Conservation (phyloP, 2,113 vertebrate species). For the Saccopteryx bilineata region DNA sequence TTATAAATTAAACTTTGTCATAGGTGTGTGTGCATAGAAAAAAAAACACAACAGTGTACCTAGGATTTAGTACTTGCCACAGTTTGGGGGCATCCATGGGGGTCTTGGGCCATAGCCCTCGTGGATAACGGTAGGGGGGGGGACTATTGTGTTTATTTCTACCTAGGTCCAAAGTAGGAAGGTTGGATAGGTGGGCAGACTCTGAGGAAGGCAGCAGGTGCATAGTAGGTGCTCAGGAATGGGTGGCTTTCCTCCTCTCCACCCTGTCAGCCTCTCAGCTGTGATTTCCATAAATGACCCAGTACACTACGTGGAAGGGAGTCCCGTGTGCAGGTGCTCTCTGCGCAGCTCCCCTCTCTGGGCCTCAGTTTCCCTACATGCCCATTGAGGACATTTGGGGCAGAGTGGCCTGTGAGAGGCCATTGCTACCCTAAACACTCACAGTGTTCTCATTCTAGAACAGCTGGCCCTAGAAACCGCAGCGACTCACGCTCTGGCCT, state of each 20-base stretch:
- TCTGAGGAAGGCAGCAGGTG: too few relatives aligned
- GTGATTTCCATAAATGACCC: too few relatives aligned
- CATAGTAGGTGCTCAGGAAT: not conserved
- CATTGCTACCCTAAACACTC: not conserved
- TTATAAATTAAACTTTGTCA: not conserved
- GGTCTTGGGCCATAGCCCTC: not conserved
- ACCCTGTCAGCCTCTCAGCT: not conserved
- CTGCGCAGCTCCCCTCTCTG: not conserved
- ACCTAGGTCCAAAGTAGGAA: not conserved
- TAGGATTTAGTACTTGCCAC: not conserved
- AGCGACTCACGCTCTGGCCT: accelerated
- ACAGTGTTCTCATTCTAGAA: not conserved
- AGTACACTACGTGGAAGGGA: not conserved
- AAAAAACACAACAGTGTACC: not conserved
- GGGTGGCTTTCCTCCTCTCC: too few relatives aligned
- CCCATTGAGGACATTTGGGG: not conserved
- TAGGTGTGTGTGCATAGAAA: too few relatives aligned
- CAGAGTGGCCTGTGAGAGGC: not conserved
- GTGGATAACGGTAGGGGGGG: not conserved
- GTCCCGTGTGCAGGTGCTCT: not conserved
- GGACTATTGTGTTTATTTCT: not conserved
- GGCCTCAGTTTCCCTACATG: slow-evolving; percentile 50
- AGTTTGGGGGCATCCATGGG: not conserved
- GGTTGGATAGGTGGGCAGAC: not conserved
- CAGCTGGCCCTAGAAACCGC: not conserved